These are phyloP conservation scores for Takifugu ocellatus DNA, from an alignment of 2,797 vertebrate species.

Conservation along the genomic window DNA sequence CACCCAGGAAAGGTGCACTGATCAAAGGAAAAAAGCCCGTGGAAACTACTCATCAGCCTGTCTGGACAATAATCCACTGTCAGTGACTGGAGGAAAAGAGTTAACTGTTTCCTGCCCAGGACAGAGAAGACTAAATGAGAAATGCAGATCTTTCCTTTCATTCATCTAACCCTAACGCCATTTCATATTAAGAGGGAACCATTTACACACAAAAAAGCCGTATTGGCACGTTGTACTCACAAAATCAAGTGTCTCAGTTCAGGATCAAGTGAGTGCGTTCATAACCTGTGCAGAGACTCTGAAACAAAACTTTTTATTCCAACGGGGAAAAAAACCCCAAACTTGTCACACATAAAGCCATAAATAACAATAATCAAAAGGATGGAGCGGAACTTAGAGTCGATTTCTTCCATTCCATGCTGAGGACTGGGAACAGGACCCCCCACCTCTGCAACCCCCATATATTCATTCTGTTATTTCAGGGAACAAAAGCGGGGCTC, in stretches of 20 bases:
- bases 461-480: constrained; percentile 71
- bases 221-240: background rate
- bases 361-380: background rate
- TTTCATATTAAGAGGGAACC: no score
- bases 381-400: constrained; percentile 23
- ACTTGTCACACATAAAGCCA: constrained; percentile 6
- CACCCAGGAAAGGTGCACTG: constrained; percentile 56
- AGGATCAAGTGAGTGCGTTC: background rate
- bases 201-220: background rate
- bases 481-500: constrained; percentile 74
- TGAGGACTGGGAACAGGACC: constrained; percentile 35
- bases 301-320: background rate
- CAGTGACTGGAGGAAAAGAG: background rate
- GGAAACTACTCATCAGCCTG: constrained; percentile 41
- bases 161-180: no score
- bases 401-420: constrained; percentile 34
- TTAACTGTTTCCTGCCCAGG: background rate
- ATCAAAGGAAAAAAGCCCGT: constrained; percentile 26
- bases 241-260: background rate
- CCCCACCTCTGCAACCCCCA: constrained; percentile 39
- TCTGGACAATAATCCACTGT: constrained; percentile 23
- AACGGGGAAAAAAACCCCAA: constrained; percentile 10
- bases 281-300: background rate
- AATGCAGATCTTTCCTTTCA: no score
- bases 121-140: no score